Evolutionary conservation across 2,888 invertebrate genomes (phyloP).

Genomic region (Pardosa pseudoannulata): DNA sequence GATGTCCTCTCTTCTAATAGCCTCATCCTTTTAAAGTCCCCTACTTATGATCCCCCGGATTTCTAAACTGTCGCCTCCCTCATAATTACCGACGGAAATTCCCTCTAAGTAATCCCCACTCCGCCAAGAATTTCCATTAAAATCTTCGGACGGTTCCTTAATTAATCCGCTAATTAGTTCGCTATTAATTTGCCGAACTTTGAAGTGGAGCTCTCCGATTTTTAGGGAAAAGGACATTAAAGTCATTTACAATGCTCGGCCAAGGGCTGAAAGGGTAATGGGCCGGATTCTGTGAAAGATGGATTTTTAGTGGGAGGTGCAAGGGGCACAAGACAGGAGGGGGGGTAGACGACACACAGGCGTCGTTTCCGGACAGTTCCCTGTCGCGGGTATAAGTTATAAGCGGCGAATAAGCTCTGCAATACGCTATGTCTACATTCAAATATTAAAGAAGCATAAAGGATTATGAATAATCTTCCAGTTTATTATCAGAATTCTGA

Average conservation of each 20-base stretch:
- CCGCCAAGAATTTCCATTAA: slow-evolving; percentile 62
- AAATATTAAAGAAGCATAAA: no score
- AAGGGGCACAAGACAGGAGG: no score
- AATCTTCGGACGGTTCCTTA: slow-evolving; percentile 33
- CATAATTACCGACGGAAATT: slow-evolving; percentile 38
- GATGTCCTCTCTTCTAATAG: neutral
- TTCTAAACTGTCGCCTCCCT: slow-evolving; percentile 55
- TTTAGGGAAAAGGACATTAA: neutral
- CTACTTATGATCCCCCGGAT: slow-evolving; percentile 14
- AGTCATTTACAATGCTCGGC: slow-evolving; percentile 9
- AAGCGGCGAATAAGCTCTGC: no score
- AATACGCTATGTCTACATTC: no score
- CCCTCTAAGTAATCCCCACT: neutral
- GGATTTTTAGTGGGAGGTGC: neutral
- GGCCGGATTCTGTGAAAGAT: neutral
- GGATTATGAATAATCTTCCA: no score
- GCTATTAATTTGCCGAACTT: slow-evolving; percentile 63
- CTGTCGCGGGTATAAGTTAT: no score
- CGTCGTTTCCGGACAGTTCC: no score
- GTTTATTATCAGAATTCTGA: no score
- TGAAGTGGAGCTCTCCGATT: neutral
- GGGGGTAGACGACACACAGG: no score
- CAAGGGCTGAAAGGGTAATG: slow-evolving; percentile 3
- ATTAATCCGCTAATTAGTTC: slow-evolving; percentile 69
- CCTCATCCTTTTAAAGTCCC: slow-evolving; percentile 10